phyloP scores from a whole-genome alignment of 2,797 vertebrate genomes.

The Bucorvus abyssinicus region DNA sequence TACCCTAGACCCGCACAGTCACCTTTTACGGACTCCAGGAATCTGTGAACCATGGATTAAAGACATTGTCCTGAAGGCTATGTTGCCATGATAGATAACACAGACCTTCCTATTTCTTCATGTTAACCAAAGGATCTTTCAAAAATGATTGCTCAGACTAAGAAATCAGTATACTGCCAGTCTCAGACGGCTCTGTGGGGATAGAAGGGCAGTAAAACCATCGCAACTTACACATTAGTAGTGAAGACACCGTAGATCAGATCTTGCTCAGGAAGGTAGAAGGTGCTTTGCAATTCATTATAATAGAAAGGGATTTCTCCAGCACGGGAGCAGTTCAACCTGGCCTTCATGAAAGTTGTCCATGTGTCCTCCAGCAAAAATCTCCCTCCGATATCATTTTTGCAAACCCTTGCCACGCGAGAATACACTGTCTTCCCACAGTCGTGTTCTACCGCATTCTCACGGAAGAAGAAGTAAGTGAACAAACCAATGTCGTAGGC shows the following conservation, averaged over 20 bases:
- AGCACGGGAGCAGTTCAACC: slow-evolving; percentile 94
- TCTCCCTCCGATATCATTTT: slow-evolving; percentile 94
- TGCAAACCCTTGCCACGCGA: slow-evolving; percentile 93
- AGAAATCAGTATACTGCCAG: not conserved
- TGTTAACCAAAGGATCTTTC: not conserved
- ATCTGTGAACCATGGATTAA: not conserved
- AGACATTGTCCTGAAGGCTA: not conserved
- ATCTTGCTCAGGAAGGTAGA: slow-evolving; percentile 95
- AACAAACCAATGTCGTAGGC: slow-evolving; percentile 95
- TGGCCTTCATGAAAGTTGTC: slow-evolving; percentile 98
- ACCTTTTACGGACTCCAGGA: not conserved
- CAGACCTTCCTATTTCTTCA: not conserved
- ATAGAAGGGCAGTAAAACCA: not conserved
- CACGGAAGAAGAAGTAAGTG: slow-evolving; percentile 96
- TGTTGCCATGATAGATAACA: not conserved
- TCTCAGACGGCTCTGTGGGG: not conserved
- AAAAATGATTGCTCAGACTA: not conserved
- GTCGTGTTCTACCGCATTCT: slow-evolving; percentile 95
- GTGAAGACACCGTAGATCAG: slow-evolving; percentile 98
- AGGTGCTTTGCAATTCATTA: slow-evolving; percentile 96
- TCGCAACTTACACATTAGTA: slow-evolving; percentile 92
- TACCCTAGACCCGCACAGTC: not conserved
- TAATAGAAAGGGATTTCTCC: slow-evolving; percentile 98
- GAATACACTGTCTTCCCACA: slow-evolving; percentile 96
- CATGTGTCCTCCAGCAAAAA: slow-evolving; percentile 97